These are phyloP conservation scores for Microctenopoma steveboyesi DNA, from an alignment of 2,797 vertebrate species.

Conservation along the genomic window DNA sequence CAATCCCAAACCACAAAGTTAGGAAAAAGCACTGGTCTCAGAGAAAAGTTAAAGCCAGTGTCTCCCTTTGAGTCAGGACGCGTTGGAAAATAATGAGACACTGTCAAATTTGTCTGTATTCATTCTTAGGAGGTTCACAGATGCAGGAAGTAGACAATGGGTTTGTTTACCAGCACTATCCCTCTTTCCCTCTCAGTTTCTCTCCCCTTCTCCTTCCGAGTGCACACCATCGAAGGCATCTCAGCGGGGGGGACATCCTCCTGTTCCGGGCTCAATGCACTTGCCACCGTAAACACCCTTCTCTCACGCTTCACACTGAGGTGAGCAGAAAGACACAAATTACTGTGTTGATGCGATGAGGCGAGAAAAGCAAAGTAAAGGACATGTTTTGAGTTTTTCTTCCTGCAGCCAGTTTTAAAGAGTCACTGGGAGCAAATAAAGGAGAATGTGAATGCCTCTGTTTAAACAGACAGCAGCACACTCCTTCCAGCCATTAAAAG, in stretches of 20 bases:
- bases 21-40: neutral
- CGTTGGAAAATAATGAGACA: conserved; percentile 15
- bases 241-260: conserved; percentile 65
- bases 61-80: neutral
- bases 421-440: conserved; percentile 9
- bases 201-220: conserved; percentile 40
- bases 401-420: conserved; percentile 8
- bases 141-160: conserved; percentile 4
- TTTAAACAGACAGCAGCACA: neutral
- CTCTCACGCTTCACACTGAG: conserved; percentile 36
- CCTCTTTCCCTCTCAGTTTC: conserved; percentile 24
- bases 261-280: conserved; percentile 60
- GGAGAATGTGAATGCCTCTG: neutral
- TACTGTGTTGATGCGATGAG: conserved; percentile 30
- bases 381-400: conserved; percentile 15
- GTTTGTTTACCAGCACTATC: conserved; percentile 41
- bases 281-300: conserved; percentile 64
- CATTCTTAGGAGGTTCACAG: conserved; percentile 22
- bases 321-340: conserved; percentile 63
- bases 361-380: conserved; percentile 32
- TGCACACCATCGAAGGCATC: conserved; percentile 57
- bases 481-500: neutral
- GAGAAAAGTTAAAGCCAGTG: conserved; percentile 1
- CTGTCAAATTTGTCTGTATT: conserved; percentile 18
- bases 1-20: conserved; percentile 13